Conservation (phyloP, 2,797 vertebrate species). For the Decapterus maruadsi region DNA sequence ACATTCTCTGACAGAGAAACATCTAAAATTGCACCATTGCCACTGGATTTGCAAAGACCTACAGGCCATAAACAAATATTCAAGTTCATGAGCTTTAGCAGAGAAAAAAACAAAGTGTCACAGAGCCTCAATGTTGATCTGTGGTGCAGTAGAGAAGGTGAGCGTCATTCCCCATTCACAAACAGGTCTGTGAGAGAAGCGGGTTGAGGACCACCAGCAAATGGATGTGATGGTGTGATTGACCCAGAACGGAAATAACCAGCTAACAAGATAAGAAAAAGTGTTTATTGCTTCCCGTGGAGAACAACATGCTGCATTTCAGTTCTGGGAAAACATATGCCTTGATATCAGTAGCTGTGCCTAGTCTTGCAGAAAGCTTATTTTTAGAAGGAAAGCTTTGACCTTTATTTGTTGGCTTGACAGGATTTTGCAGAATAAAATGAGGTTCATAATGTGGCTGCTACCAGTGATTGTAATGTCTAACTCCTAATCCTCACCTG, state of each 20-base stretch:
- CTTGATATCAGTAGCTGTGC: conserved; percentile 21
- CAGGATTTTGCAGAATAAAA: conserved; percentile 35
- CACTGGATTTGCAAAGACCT: conserved; percentile 12
- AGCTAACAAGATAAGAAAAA: conserved; percentile 18
- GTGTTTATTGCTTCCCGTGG: neutral
- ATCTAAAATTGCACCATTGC: neutral
- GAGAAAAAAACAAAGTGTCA: conserved; percentile 5
- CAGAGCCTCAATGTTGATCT: conserved; percentile 9
- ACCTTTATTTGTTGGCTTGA: conserved; percentile 59
- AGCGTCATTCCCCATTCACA: neutral
- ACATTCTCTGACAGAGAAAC: conserved; percentile 6
- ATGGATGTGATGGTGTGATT: conserved; percentile 5
- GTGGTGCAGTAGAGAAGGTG: conserved; percentile 6
- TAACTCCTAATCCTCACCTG: conserved; percentile 38
- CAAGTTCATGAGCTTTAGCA: conserved; percentile 22
- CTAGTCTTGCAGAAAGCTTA: conserved; percentile 18
- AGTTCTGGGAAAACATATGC: conserved; percentile 29
- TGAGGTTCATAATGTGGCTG: conserved; percentile 33
- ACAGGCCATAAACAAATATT: conserved; percentile 25
- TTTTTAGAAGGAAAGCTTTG: conserved; percentile 44
- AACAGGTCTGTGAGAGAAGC: neutral
- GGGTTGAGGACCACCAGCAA: neutral
- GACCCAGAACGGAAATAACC: conserved; percentile 34
- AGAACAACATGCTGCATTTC: conserved; percentile 19
- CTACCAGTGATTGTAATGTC: conserved; percentile 18